These are phyloP conservation scores for Himalopsyche phryganea DNA, from an alignment of 1,140 invertebrate species.

Conservation along the genomic window DNA sequence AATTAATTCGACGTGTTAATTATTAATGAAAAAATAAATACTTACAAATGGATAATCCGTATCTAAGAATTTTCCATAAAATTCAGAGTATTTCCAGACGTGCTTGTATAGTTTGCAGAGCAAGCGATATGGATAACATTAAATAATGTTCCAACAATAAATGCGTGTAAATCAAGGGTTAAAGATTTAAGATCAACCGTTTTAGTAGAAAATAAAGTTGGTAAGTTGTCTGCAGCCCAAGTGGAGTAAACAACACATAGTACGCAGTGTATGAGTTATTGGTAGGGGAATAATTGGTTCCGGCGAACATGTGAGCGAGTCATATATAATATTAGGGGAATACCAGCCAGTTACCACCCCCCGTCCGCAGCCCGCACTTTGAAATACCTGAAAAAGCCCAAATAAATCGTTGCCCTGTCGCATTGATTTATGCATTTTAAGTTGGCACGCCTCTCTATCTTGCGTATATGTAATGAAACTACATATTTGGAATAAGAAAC, in stretches of 20 bases:
- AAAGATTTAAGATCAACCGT: constrained; percentile 6
- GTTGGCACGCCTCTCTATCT: neutral
- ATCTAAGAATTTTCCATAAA: no score
- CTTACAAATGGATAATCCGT: no score
- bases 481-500: neutral
- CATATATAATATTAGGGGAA: no score
- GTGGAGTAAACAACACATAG: constrained; percentile 6
- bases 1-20: no score
- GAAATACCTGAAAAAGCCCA: neutral
- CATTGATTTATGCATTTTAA: neutral
- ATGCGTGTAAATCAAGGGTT: neutral
- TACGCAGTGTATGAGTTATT: neutral
- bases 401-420: neutral
- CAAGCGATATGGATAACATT: no score
- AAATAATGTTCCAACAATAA: no score
- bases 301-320: neutral
- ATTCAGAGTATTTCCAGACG: no score
- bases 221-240: neutral
- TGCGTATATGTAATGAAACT: no score
- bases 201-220: constrained; percentile 13
- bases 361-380: no score
- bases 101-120: no score
- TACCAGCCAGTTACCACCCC: no score
- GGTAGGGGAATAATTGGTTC: constrained; percentile 2
- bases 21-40: no score